Percentiles rank a stretch among this genome's conserved stretches.
phyloP scores from a whole-genome alignment of 2,797 vertebrate genomes.

The Scarus forsteni region DNA sequence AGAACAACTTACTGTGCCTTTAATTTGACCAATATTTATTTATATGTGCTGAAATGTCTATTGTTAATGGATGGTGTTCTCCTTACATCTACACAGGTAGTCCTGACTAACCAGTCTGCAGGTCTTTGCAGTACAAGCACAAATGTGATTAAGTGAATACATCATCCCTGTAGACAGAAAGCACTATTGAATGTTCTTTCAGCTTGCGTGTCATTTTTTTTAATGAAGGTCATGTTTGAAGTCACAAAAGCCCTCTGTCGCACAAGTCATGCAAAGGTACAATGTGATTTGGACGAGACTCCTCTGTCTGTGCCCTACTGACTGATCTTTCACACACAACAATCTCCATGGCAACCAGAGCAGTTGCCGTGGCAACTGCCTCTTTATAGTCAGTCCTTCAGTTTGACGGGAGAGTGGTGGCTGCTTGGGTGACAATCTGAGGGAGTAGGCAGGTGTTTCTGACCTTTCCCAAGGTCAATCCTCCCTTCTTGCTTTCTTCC shows the following conservation, averaged over 20 bases:
- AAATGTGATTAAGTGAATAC: conserved; percentile 51
- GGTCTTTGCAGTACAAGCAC: conserved; percentile 35
- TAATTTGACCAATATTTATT: conserved; percentile 20
- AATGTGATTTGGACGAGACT: conserved; percentile 72
- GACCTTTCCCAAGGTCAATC: conserved; percentile 88
- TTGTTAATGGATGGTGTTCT: conserved; percentile 36
- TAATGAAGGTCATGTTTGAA: conserved; percentile 8
- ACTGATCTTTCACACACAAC: conserved; percentile 89
- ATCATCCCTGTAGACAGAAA: conserved; percentile 36
- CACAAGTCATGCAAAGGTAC: conserved; percentile 62
- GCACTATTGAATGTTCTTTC: conserved; percentile 20
- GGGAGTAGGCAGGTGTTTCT: conserved; percentile 85
- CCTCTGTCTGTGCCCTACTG: conserved; percentile 82
- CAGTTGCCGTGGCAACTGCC: conserved; percentile 87
- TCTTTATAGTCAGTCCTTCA: conserved; percentile 86
- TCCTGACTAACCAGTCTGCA: conserved; percentile 27
- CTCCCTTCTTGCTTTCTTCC: conserved; percentile 57
- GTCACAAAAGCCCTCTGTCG: conserved; percentile 21
- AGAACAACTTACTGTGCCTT: conserved; percentile 27
- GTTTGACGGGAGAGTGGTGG: conserved; percentile 81
- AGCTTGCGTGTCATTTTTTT: neutral
- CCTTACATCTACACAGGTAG: conserved; percentile 30
- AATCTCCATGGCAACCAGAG: conserved; percentile 86
- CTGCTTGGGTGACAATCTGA: conserved; percentile 86
- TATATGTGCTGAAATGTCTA: conserved; percentile 37